phyloP scores from a whole-genome alignment of 2,888 invertebrate species.

The Trimorus sp. region DNA sequence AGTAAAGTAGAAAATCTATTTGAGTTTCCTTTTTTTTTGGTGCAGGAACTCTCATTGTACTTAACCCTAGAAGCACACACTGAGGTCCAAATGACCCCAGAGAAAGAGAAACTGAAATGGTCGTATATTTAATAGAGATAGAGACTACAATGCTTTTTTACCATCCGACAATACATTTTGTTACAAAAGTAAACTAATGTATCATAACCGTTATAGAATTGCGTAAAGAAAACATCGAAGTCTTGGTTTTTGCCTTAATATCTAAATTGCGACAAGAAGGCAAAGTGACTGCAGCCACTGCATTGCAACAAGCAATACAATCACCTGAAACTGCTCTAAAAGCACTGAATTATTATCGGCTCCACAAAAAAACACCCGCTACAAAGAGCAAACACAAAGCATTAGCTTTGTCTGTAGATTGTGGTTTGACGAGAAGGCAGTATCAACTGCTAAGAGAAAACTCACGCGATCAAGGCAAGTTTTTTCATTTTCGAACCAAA shows the following conservation, averaged over 20 bases:
- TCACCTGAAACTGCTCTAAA: not conserved
- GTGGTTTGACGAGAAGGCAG: not conserved
- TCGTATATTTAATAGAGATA: too few species aligned
- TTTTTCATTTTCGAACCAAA: not conserved
- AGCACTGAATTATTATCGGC: not conserved
- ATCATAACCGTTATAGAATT: not conserved
- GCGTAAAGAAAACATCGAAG: not conserved
- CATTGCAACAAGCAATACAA: not conserved
- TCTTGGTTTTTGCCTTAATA: not conserved
- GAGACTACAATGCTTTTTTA: not conserved
- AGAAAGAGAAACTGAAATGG: too few species aligned
- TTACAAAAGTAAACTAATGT: not conserved
- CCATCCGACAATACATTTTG: not conserved
- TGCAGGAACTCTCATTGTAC: too few species aligned
- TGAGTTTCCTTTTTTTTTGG: too few species aligned
- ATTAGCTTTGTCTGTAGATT: not conserved
- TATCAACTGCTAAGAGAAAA: constrained; percentile 1
- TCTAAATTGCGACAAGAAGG: not conserved
- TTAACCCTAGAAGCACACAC: too few species aligned
- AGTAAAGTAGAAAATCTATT: not conserved
- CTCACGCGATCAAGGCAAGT: not conserved
- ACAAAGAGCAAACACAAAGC: not conserved
- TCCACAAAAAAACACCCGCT: not conserved
- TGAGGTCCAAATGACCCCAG: too few species aligned
- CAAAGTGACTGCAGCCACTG: not conserved